Evolutionary conservation across 2,888 invertebrate species (phyloP), one percentile per base, ranked within the genome.

Genomic region (Aleiodes testaceus): DNA sequence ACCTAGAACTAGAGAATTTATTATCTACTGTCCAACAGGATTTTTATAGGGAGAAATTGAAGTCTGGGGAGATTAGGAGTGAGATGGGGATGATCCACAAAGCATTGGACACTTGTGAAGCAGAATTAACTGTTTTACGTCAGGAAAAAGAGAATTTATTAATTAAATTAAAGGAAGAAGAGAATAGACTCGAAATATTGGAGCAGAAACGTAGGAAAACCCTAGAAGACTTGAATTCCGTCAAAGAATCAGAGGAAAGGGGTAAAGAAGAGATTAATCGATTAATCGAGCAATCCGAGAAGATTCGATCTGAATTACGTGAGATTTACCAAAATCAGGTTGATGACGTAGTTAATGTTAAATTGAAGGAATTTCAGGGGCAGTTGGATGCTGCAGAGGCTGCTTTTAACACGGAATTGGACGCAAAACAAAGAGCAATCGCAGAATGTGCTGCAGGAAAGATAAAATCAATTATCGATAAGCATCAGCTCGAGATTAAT

Each of bases 301-400:
- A 90, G 1, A 92, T 92, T 76, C 92, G 93, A 81, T 86, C 89
- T 11, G 93, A 94, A 73, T 87, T 95, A 14, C 92, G 93, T 78
- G 89, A 90, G 45, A 92, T 93, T 82, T 95, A 95, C 82, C 95
- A 95, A 87, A 92, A 92, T 76, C 95, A 95, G 87, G 89, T 95
- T 11, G 95, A 95, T 79, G 90, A 92, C 63, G 93, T 95, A 0
- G 95, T 95, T 16, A 88, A 92, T 70, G 90, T 90, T 68, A 95
- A 95, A 82, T 88, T 95, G 71, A 91, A 91, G 78, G 95, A 95
- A 86, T 95, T 95, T 79, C 93, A 93, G 84, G 88, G 88, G 1
- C 94, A 95, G 83, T 87, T 95, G 44, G 94, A 95, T 78, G 87
- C 89, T 44, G 92, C 93, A 0, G 93, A 94, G 85, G 88, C 89